These are phyloP conservation scores for Saccopteryx bilineata DNA, from an alignment of 2,113 vertebrate genomes.

Conservation along the genomic window DNA sequence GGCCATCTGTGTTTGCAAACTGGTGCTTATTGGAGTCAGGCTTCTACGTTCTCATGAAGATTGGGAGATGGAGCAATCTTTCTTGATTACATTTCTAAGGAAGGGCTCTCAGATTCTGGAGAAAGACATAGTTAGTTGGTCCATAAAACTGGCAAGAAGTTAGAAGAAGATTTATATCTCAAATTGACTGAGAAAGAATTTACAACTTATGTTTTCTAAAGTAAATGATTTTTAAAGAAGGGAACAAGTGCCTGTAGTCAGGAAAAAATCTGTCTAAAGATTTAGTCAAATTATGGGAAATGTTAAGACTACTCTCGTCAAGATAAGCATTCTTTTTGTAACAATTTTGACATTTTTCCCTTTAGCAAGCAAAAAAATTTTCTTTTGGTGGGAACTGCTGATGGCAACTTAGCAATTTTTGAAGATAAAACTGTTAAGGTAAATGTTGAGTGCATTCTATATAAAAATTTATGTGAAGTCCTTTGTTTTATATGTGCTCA, in stretches of 20 bases:
- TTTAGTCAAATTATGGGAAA: not conserved
- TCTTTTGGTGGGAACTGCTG: conserved; percentile 95
- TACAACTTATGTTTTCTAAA: not conserved
- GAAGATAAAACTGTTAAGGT: conserved; percentile 95
- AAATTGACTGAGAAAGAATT: not conserved
- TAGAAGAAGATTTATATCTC: not conserved
- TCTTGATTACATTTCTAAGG: not conserved
- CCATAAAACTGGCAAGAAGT: not conserved
- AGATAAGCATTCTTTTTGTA: not conserved
- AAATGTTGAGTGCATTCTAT: conserved; percentile 68
- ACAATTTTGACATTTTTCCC: conserved; percentile 70
- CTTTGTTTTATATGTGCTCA: not conserved
- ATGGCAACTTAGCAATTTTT: conserved; percentile 94
- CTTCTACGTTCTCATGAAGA: not conserved
- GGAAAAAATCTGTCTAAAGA: not conserved
- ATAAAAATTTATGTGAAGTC: conserved; percentile 44
- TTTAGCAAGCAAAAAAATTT: conserved; percentile 94
- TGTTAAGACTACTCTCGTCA: not conserved
- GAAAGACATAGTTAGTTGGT: not conserved
- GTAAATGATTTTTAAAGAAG: not conserved
- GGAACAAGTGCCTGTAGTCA: not conserved
- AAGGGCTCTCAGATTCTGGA: not conserved
- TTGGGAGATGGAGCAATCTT: not conserved
- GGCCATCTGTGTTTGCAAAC: not conserved
- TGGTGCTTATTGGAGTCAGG: not conserved